Evolutionary conservation across 1,140 invertebrate genomes (phyloP).

Genomic region (Gryon sp.): DNA sequence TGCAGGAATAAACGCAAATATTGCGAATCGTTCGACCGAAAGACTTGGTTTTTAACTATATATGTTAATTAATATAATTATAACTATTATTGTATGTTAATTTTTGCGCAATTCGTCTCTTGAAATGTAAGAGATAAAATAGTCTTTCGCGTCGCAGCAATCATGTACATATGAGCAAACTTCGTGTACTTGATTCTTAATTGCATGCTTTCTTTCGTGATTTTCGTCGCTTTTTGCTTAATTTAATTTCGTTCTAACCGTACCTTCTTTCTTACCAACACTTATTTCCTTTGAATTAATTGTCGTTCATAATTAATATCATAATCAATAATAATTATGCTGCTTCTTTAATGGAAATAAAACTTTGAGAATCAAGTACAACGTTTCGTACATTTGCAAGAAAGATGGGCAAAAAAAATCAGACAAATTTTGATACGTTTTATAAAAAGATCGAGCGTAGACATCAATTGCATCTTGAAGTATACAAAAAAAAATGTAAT

Average conservation of each 20-base stretch:
- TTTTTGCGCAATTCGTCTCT: too few relatives aligned
- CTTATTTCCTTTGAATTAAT: slow-evolving; percentile 8
- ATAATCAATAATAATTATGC: slow-evolving; percentile 25
- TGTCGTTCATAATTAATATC: slow-evolving; percentile 42
- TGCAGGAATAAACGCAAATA: slow-evolving; percentile 10
- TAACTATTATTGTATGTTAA: too few relatives aligned
- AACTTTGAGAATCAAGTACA: slow-evolving; percentile 56
- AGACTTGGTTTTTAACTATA: slow-evolving; percentile 8
- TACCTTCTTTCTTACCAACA: slow-evolving; percentile 3
- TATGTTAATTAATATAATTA: too few relatives aligned
- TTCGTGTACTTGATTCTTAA: slow-evolving; percentile 66
- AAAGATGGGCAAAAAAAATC: slow-evolving; percentile 27
- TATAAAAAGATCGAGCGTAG: slow-evolving; percentile 73
- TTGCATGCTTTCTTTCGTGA: slow-evolving; percentile 35
- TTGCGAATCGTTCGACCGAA: slow-evolving; percentile 20
- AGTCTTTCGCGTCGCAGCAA: slow-evolving; percentile 40
- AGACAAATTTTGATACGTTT: slow-evolving; percentile 77
- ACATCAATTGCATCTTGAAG: slow-evolving; percentile 71
- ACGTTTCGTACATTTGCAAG: slow-evolving; percentile 33
- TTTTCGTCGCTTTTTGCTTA: slow-evolving; percentile 27
- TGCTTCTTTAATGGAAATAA: slow-evolving; percentile 47
- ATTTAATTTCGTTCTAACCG: slow-evolving; percentile 15
- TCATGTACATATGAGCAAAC: slow-evolving; percentile 68
- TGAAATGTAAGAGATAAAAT: not conserved
- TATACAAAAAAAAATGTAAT: slow-evolving; percentile 73